Percentiles rank a stretch among this genome's conserved stretches.
Conservation (phyloP, 2,797 vertebrate genomes). For the Xenentodon cancila region DNA sequence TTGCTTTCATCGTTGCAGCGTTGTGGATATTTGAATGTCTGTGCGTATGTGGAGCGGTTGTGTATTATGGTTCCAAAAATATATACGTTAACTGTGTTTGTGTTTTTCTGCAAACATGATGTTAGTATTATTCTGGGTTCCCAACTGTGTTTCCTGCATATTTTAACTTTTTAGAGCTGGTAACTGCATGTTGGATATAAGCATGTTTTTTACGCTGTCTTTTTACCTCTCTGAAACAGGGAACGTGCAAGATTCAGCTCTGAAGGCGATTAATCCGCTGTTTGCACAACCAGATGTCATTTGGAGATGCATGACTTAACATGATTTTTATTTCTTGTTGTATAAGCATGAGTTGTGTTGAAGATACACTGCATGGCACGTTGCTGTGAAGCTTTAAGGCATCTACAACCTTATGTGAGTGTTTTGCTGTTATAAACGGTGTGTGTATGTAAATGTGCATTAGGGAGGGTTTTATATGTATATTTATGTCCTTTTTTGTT, state of each 20-base stretch:
- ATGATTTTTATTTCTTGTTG: conserved; percentile 19
- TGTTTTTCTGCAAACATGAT: conserved; percentile 11
- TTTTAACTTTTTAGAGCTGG: conserved; percentile 1
- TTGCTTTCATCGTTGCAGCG: no score
- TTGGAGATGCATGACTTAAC: conserved; percentile 29
- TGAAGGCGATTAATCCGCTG: conserved; percentile 20
- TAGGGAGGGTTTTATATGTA: conserved; percentile 42
- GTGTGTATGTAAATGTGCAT: conserved; percentile 43
- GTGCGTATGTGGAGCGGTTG: neutral
- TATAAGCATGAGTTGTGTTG: conserved; percentile 54
- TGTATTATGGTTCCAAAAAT: neutral
- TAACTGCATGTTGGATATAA: conserved; percentile 53
- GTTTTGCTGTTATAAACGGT: conserved; percentile 25
- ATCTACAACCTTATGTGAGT: conserved; percentile 12
- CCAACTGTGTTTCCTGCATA: conserved; percentile 7
- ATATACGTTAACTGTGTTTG: neutral
- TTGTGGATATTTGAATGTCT: conserved; percentile 7
- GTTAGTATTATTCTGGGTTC: conserved; percentile 27
- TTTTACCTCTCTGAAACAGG: conserved; percentile 45
- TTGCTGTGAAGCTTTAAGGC: conserved; percentile 52
- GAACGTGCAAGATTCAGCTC: conserved; percentile 18
- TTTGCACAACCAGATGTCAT: conserved; percentile 50
- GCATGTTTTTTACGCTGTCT: conserved; percentile 53
- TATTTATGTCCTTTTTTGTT: conserved; percentile 56
- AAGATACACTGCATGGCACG: conserved; percentile 53